Conservation (phyloP, 2,888 invertebrate genomes). For the Acanthosepion pharaonis region DNA sequence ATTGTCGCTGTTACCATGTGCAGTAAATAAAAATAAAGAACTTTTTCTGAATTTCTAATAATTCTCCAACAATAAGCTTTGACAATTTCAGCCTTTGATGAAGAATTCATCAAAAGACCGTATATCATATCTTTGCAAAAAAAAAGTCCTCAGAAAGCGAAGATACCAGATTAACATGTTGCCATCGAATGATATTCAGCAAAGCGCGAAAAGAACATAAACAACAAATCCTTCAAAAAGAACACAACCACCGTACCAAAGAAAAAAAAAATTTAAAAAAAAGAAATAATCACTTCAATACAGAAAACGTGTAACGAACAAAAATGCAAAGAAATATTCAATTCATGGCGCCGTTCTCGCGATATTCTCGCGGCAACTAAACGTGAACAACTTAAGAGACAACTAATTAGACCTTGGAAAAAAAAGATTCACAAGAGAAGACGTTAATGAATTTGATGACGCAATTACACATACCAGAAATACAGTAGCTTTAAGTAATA, state of each 20-base stretch:
- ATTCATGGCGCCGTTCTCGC: background rate
- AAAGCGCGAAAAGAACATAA: no score
- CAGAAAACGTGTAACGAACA: background rate
- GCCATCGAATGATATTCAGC: no score
- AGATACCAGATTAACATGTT: background rate
- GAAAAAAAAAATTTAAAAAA: background rate
- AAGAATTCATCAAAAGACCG: background rate
- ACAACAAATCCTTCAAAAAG: no score
- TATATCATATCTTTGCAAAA: background rate
- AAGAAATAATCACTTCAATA: background rate
- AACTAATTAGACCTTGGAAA: background rate
- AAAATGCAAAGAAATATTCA: background rate
- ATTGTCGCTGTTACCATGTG: no score
- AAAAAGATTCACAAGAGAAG: no score
- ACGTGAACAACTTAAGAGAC: background rate
- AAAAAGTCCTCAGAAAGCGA: background rate
- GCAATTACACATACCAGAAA: background rate
- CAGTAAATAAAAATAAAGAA: no score
- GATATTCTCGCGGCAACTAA: background rate
- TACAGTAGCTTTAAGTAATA: no score
- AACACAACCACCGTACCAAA: background rate
- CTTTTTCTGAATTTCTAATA: background rate
- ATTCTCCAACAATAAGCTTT: background rate
- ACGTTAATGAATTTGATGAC: background rate
- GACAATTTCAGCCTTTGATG: background rate